These are phyloP conservation scores for Liodrosophila aerea DNA, from an alignment of 2,888 invertebrate genomes.

Conservation along the genomic window DNA sequence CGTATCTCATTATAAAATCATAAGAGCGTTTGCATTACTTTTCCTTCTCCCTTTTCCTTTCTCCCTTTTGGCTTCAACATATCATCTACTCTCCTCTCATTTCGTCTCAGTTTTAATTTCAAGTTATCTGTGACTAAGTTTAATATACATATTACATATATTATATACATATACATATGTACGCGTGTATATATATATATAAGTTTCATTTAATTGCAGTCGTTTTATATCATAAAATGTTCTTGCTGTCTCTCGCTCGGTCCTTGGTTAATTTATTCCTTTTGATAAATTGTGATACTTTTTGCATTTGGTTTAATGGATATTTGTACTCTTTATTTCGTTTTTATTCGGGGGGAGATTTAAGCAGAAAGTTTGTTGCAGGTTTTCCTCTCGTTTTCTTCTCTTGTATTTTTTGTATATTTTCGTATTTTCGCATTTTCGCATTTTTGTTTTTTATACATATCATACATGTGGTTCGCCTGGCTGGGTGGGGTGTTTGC, in stretches of 20 bases:
- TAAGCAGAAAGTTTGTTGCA: conserved; percentile 63
- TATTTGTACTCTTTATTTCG: conserved; percentile 80
- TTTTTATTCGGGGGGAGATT: conserved; percentile 74
- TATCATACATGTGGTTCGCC: no score
- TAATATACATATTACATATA: no score
- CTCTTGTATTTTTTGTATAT: no score
- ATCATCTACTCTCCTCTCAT: conserved; percentile 4
- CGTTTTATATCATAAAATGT: conserved; percentile 31
- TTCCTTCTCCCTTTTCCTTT: no score
- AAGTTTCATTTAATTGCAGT: conserved; percentile 54
- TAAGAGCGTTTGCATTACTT: conserved; percentile 66
- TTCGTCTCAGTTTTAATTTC: conserved; percentile 6
- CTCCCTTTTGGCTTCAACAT: conserved; percentile 18
- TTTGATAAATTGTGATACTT: conserved; percentile 35
- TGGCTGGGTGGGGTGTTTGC: no score
- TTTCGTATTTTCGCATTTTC: no score
- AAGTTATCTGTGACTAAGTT: conserved; percentile 15
- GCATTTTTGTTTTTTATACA: no score
- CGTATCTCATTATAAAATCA: conserved; percentile 61
- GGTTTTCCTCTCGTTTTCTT: conserved; percentile 20
- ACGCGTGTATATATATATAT: conserved; percentile 2
- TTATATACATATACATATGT: no score
- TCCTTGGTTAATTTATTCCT: conserved; percentile 26
- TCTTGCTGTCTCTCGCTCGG: conserved; percentile 15
- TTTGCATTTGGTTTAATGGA: conserved; percentile 46